Evolutionary conservation across 2,888 invertebrate species (phyloP).

Genomic region (Drosophila leonis): DNA sequence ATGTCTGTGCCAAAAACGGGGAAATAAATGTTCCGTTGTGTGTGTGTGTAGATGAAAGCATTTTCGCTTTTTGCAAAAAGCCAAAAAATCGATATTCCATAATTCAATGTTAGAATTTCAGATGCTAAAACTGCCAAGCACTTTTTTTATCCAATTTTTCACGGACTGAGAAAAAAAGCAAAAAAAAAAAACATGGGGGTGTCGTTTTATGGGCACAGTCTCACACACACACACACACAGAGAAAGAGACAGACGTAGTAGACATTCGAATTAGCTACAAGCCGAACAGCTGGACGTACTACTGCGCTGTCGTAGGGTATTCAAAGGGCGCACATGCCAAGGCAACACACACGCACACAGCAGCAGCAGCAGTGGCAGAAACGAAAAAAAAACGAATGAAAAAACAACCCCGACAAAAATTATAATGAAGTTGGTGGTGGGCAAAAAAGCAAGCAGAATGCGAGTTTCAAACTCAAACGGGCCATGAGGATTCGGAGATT

Average conservation of each 20-base stretch:
- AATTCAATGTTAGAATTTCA: conserved; percentile 77
- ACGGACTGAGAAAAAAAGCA: conserved; percentile 56
- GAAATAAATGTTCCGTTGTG: background rate
- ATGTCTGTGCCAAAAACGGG: background rate
- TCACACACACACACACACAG: background rate
- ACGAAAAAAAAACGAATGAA: conserved; percentile 58
- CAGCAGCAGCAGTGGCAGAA: conserved; percentile 28
- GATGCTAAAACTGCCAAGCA: conserved; percentile 77
- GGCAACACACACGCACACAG: conserved; percentile 25
- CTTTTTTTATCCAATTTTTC: conserved; percentile 77
- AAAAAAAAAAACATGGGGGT: conserved; percentile 61
- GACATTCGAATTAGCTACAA: conserved; percentile 32
- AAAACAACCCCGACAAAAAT: conserved; percentile 79
- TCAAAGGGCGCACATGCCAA: conserved; percentile 3
- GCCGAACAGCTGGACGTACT: background rate
- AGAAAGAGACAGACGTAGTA: background rate
- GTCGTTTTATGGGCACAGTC: conserved; percentile 44
- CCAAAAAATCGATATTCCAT: conserved; percentile 78
- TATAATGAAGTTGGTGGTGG: conserved; percentile 80
- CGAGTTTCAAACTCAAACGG: conserved; percentile 60
- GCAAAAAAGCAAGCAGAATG: conserved; percentile 42
- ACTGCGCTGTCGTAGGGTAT: conserved; percentile 49
- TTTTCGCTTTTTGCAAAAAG: conserved; percentile 56
- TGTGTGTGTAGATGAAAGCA: conserved; percentile 7
- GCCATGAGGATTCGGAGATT: conserved; percentile 7